Evolutionary conservation across 2,888 invertebrate genomes (phyloP).

Genomic region (Athalia circularis): DNA sequence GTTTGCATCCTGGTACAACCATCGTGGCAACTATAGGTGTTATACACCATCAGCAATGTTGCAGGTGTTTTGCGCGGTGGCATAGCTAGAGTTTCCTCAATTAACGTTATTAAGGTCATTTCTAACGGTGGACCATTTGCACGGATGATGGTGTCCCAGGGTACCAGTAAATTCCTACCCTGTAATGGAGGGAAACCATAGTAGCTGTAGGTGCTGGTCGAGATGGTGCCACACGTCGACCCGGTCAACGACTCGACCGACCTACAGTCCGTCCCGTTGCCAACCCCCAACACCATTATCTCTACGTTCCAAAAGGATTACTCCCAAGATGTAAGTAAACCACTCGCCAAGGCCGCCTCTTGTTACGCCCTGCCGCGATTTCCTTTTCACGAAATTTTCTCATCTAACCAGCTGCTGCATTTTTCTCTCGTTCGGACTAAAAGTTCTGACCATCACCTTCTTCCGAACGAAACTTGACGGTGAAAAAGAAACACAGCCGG

Average conservation of each 20-base stretch:
- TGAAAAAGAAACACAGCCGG: too few species aligned
- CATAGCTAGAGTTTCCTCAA: conserved; percentile 55
- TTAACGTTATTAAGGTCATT: conserved; percentile 70
- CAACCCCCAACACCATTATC: conserved; percentile 31
- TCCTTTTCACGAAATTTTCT: too few species aligned
- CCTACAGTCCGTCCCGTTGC: not conserved
- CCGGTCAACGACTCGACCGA: conserved; percentile 36
- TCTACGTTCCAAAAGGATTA: conserved; percentile 46
- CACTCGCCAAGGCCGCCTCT: conserved; percentile 47
- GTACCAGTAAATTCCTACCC: conserved; percentile 66
- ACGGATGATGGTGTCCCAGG: conserved; percentile 49
- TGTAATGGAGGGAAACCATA: conserved; percentile 67
- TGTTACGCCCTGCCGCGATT: too few species aligned
- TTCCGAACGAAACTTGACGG: too few species aligned
- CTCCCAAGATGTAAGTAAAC: conserved; percentile 58
- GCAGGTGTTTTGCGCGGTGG: conserved; percentile 16
- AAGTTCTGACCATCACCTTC: too few species aligned
- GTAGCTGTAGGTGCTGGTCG: conserved; percentile 19
- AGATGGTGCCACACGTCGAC: conserved; percentile 22
- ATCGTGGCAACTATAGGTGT: not conserved
- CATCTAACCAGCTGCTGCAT: too few species aligned
- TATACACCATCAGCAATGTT: not conserved
- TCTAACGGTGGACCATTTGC: conserved; percentile 43
- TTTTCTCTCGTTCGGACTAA: too few species aligned
- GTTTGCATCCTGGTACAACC: not conserved